Percentiles rank a stretch among this genome's conserved stretches.
These are phyloP conservation scores for Tenualosa thibaudeaui DNA, from an alignment of 2,797 vertebrate genomes.

Conservation along the genomic window DNA sequence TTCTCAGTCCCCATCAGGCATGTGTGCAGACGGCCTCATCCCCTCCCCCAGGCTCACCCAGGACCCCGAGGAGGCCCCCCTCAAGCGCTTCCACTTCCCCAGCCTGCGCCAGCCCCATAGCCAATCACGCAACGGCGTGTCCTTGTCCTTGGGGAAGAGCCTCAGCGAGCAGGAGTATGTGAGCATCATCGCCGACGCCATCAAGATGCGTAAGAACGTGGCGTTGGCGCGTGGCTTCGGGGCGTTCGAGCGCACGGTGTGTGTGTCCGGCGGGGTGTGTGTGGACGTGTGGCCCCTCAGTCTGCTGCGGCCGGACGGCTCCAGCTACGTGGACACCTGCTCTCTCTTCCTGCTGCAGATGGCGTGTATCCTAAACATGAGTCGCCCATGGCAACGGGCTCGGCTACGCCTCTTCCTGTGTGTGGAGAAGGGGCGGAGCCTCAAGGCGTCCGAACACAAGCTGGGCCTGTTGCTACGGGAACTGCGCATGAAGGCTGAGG, in stretches of 20 bases:
- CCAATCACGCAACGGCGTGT: conserved; percentile 38
- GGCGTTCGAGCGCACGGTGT: conserved; percentile 70
- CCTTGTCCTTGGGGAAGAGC: conserved; percentile 59
- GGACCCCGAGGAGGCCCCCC: conserved; percentile 47
- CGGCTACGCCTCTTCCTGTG: conserved; percentile 87
- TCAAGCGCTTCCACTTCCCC: conserved; percentile 67
- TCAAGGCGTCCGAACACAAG: conserved; percentile 81
- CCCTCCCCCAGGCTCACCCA: neutral
- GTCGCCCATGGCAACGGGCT: conserved; percentile 80
- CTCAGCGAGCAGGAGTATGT: conserved; percentile 82
- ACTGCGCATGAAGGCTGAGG: conserved; percentile 83
- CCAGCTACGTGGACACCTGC: conserved; percentile 87
- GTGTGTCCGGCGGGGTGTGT: conserved; percentile 61
- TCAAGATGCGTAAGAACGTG: conserved; percentile 92
- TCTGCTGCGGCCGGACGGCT: conserved; percentile 85
- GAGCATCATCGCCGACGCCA: conserved; percentile 82
- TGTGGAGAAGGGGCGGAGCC: conserved; percentile 80
- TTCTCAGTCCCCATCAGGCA: conserved; percentile 40
- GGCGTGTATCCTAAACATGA: conserved; percentile 89
- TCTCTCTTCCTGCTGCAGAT: conserved; percentile 90
- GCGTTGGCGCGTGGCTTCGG: conserved; percentile 83
- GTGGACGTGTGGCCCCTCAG: conserved; percentile 91
- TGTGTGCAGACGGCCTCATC: conserved; percentile 42
- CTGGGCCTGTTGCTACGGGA: conserved; percentile 84
- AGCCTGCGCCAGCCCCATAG: conserved; percentile 37